Evolutionary conservation across 2,888 invertebrate genomes (phyloP).

Genomic region (Eupelmus urozonus): DNA sequence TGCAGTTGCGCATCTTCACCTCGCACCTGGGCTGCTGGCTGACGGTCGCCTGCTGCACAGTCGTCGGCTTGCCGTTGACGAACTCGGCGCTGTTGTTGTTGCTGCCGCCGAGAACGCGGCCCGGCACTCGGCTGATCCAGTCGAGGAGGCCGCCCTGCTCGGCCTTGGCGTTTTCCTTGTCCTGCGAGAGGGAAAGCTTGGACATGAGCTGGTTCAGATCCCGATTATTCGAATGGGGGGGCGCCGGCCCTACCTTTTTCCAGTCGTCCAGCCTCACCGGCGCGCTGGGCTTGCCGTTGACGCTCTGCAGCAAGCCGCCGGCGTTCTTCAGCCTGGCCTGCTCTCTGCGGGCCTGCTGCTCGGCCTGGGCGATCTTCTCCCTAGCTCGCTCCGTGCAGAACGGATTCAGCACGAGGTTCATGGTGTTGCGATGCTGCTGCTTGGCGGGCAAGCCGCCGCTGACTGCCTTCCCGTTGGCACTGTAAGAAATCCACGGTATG

Average conservation of each 20-base stretch:
- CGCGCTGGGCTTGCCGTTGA: background rate
- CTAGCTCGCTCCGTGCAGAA: slow-evolving; percentile 26
- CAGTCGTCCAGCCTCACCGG: background rate
- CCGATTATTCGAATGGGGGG: background rate
- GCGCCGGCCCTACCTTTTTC: slow-evolving; percentile 36
- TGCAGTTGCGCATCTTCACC: slow-evolving; percentile 69
- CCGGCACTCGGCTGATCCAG: slow-evolving; percentile 49
- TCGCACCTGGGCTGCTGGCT: slow-evolving; percentile 28
- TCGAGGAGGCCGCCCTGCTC: slow-evolving; percentile 41
- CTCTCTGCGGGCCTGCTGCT: too few relatives aligned
- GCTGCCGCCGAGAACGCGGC: slow-evolving; percentile 54
- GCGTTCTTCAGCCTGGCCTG: background rate
- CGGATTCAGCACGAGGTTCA: slow-evolving; percentile 56
- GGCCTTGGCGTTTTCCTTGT: slow-evolving; percentile 16
- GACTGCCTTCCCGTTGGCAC: slow-evolving; percentile 32
- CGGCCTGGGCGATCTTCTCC: background rate
- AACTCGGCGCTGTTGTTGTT: slow-evolving; percentile 27
- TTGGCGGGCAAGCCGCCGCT: background rate
- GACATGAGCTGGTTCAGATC: slow-evolving; percentile 39
- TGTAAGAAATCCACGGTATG: slow-evolving; percentile 48
- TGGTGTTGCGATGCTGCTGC: background rate
- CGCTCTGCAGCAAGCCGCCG: background rate
- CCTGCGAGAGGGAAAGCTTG: slow-evolving; percentile 50
- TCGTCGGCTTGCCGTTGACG: background rate
- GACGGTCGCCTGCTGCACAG: background rate